These are phyloP conservation scores for Xyrichtys novacula DNA, from an alignment of 2,797 vertebrate species.

Conservation along the genomic window DNA sequence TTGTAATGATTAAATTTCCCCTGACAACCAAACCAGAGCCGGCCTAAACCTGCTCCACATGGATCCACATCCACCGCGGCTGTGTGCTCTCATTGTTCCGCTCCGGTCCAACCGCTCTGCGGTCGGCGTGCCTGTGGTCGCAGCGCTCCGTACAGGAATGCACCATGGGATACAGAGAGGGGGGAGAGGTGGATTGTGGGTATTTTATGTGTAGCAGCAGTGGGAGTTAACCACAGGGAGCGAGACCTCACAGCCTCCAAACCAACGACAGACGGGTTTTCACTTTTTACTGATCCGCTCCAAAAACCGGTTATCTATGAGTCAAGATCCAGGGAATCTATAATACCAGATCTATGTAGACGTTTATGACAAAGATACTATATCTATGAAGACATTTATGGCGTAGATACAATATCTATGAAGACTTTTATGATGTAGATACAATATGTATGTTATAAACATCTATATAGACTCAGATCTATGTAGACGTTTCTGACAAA, in stretches of 20 bases:
- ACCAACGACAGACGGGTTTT: conserved; percentile 15
- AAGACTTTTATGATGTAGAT: too few species aligned
- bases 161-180: conserved; percentile 7
- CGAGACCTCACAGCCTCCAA: conserved; percentile 28
- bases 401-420: too few species aligned
- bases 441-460: too few species aligned
- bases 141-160: conserved; percentile 51
- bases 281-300: neutral
- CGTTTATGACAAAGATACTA: too few species aligned
- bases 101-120: conserved; percentile 4
- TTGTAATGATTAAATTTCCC: conserved; percentile 21
- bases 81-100: conserved; percentile 40
- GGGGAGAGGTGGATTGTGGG: conserved; percentile 45
- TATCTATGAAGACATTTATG: too few species aligned
- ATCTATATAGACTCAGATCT: too few species aligned
- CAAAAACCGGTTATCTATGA: fast-evolving
- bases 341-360: too few species aligned
- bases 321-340: too few species aligned
- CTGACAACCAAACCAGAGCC: conserved; percentile 10
- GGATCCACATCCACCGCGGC: conserved; percentile 4
- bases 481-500: too few species aligned
- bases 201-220: conserved; percentile 46
- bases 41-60: conserved; percentile 7
- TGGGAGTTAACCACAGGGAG: conserved; percentile 37
- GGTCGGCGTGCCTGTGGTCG: conserved; percentile 40